Base-by-base conservation (phyloP, 2,113 vertebrate genomes). In the Percopsis transmontana region DNA sequence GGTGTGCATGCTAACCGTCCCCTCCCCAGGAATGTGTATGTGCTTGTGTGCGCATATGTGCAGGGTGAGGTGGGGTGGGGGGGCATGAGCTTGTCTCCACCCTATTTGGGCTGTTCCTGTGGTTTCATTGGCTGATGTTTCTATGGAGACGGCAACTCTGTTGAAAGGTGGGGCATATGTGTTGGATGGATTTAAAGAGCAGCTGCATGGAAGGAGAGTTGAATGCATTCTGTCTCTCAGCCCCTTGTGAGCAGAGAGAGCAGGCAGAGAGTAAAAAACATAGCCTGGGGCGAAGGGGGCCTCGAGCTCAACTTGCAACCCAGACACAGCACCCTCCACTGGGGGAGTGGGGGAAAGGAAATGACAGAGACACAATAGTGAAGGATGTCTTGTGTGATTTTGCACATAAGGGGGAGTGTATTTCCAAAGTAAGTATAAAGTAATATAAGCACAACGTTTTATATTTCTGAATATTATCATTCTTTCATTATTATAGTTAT, bases 91-190 rank as follows among this genome's bases (percentile, higher is more conserved):
- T 44, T 73, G 44, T 72, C 67, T 68, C 81, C 71, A 71, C 76
- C 81, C 72, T 62, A 41, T 79, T 48, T 56, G 40, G 64, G 54
- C 58, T 50, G 61, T 62, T 68, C 62, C 50, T 38, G 58, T 52
- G 47, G 68, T 66, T 68, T 59, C 59, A 86, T 80, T 82, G 79
- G 74, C 73, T 62, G 54, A 52, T 8, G 77, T 86, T 84, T 72
- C 76, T 71, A 82, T 79, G 76, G 76, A 33, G 72, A 82, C 56
- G 38, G 64, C 1, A 48, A 74, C 65, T 69, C 66, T 53, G 62
- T 52, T 33, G 64, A 21, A 42, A 56, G 55, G n/a, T 41, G 15
- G 51, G 64, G 53, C 64, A 57, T 42, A 10, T 59, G 57, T 58
- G 33, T 57, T 66, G 74, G 48, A 53, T 75, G 62, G 47, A n/a